These are phyloP conservation scores for Metallyticus violacea DNA, from an alignment of 2,888 invertebrate species.

Conservation along the genomic window DNA sequence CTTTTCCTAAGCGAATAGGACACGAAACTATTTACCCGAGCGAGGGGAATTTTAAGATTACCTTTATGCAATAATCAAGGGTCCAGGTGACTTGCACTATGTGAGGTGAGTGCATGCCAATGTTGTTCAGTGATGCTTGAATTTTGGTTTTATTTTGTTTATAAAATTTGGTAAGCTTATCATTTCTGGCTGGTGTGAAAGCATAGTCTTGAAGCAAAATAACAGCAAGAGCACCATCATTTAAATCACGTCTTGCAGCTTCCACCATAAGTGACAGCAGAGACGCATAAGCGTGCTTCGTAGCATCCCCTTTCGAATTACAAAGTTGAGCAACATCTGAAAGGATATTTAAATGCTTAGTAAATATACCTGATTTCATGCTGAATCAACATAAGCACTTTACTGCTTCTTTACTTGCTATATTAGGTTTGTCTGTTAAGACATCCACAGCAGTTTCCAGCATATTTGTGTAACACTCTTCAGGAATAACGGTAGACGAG, in stretches of 20 bases:
- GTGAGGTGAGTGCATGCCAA: constrained; percentile 42
- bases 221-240: constrained; percentile 38
- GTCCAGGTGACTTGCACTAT: constrained; percentile 46
- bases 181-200: constrained; percentile 38
- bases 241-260: constrained; percentile 41
- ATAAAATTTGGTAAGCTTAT: constrained; percentile 41
- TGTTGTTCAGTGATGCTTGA: constrained; percentile 39
- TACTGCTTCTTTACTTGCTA: constrained; percentile 12
- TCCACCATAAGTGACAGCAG: constrained; percentile 42
- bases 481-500: constrained; percentile 16
- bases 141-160: constrained; percentile 38
- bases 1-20: no score
- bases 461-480: constrained; percentile 23
- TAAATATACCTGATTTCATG: neutral
- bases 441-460: constrained; percentile 17
- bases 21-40: no score
- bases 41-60: constrained; percentile 36
- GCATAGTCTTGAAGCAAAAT: constrained; percentile 37
- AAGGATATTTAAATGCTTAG: neutral
- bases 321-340: constrained; percentile 39
- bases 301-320: constrained; percentile 39
- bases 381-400: neutral
- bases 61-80: constrained; percentile 46
- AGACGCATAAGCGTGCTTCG: constrained; percentile 41
- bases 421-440: constrained; percentile 8